phyloP scores from a whole-genome alignment of 2,888 invertebrate species.

The Podotricha telesiphe region DNA sequence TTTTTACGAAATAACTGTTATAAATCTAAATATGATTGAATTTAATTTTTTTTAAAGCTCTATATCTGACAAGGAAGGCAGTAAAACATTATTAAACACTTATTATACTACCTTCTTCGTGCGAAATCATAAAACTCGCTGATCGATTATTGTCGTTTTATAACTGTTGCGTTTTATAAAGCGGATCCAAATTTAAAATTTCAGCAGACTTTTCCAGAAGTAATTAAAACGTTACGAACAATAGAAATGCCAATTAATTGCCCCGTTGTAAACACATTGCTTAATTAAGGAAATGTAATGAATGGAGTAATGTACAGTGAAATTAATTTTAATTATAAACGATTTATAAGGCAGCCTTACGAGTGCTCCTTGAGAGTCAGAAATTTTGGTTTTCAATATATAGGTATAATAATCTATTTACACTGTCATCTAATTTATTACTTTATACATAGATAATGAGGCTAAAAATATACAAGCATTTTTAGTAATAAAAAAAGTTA shows the following conservation, averaged over 20 bases:
- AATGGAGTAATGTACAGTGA: constrained; percentile 75
- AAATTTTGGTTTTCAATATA: constrained; percentile 20
- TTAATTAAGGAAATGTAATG: constrained; percentile 81
- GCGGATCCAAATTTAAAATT: constrained; percentile 53
- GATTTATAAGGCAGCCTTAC: constrained; percentile 52
- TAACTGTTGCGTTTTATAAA: constrained; percentile 44
- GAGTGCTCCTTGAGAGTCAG: constrained; percentile 3
- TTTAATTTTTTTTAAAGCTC: background rate
- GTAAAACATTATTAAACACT: constrained; percentile 27
- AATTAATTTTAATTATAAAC: constrained; percentile 82
- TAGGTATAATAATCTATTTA: no score
- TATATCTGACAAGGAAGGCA: background rate
- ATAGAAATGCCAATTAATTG: constrained; percentile 79
- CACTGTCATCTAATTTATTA: no score
- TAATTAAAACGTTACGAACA: constrained; percentile 70
- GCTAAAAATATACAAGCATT: no score
- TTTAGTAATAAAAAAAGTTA: no score
- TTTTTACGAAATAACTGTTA: no score
- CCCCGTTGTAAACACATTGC: constrained; percentile 82
- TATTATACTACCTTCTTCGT: constrained; percentile 27
- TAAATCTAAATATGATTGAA: no score
- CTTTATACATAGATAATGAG: no score
- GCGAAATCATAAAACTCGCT: constrained; percentile 33
- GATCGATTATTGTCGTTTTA: constrained; percentile 36
- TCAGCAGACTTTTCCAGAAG: constrained; percentile 55